phyloP scores from a whole-genome alignment of 1,140 invertebrate genomes.

The Drosophila setifemur region DNA sequence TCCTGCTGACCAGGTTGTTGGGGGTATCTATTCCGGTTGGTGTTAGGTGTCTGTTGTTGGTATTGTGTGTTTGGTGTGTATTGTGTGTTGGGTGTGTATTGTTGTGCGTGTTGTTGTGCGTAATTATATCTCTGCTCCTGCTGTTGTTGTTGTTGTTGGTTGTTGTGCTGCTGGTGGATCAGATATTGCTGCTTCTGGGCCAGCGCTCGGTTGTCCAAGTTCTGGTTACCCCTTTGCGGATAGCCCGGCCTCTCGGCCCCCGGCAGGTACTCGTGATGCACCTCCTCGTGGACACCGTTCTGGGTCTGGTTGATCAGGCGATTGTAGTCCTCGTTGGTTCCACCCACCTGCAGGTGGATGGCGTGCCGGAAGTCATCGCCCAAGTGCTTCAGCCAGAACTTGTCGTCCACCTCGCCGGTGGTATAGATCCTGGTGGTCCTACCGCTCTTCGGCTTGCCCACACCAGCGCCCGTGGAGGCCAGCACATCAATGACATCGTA shows the following conservation, averaged over 20 bases:
- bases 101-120: conserved; percentile 15
- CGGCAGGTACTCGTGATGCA: conserved; percentile 67
- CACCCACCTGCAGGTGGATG: conserved; percentile 69
- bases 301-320: conserved; percentile 57
- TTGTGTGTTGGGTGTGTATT: background rate
- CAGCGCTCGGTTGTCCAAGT: conserved; percentile 39
- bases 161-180: conserved; percentile 12
- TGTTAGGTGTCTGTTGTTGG: background rate
- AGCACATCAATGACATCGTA: conserved; percentile 66
- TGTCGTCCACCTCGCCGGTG: conserved; percentile 67
- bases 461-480: conserved; percentile 23
- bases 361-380: conserved; percentile 75
- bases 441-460: conserved; percentile 49
- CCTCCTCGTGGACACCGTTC: conserved; percentile 62
- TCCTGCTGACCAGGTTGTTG: background rate
- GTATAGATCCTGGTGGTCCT: conserved; percentile 71
- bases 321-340: conserved; percentile 65
- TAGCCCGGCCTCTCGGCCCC: conserved; percentile 40
- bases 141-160: background rate
- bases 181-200: conserved; percentile 46
- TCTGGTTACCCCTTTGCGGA: conserved; percentile 2
- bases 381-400: conserved; percentile 71
- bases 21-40: background rate
- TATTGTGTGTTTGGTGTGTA: background rate
- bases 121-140: background rate